These are phyloP conservation scores for Trachurus trachurus DNA, from an alignment of 2,797 vertebrate species.

Conservation along the genomic window DNA sequence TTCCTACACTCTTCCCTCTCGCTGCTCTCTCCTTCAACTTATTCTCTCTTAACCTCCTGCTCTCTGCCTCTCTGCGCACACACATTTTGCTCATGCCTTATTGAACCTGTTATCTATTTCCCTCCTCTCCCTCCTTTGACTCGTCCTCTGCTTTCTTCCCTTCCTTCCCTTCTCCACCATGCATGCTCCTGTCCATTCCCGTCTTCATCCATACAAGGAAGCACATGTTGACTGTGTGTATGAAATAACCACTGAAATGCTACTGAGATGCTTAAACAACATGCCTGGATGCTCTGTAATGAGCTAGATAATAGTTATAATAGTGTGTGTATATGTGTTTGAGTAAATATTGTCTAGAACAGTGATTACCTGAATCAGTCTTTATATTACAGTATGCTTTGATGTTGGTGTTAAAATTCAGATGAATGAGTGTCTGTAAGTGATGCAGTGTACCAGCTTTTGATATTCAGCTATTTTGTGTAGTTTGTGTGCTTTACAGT, in stretches of 20 bases:
- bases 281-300: constrained; percentile 46
- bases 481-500: not conserved
- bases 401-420: constrained; percentile 33
- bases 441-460: not conserved
- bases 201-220: constrained; percentile 24
- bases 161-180: not conserved
- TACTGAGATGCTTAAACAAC: constrained; percentile 35
- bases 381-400: constrained; percentile 47
- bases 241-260: constrained; percentile 38
- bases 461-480: constrained; percentile 18
- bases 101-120: constrained; percentile 30
- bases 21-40: not conserved
- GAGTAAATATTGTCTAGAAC: constrained; percentile 37
- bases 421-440: constrained; percentile 27
- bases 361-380: constrained; percentile 52
- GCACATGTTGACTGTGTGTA: not conserved
- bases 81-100: constrained; percentile 37
- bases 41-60: constrained; percentile 20
- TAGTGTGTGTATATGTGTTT: constrained; percentile 32
- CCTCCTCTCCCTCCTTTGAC: not conserved
- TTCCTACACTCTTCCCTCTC: not conserved
- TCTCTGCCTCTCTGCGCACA: constrained; percentile 5
- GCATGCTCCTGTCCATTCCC: constrained; percentile 18
- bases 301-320: constrained; percentile 46
- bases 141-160: not conserved